Percentiles rank a stretch among this genome's conserved stretches.
Conservation (phyloP, 2,113 vertebrate genomes). For the Mus spicilegus region DNA sequence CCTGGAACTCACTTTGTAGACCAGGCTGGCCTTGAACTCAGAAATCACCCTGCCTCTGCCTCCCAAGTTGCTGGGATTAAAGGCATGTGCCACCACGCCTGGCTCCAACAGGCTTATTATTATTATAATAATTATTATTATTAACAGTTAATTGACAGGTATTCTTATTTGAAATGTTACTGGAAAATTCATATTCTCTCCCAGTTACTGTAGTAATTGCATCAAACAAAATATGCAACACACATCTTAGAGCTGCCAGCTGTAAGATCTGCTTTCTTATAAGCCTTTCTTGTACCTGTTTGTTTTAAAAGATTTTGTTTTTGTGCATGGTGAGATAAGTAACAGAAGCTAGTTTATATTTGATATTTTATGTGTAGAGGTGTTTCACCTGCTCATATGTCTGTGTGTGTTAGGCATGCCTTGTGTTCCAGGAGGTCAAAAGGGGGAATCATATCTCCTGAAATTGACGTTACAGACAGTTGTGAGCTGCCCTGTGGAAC, state of each 20-base stretch:
- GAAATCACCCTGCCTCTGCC: too few species aligned
- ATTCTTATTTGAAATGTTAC: constrained; percentile 25
- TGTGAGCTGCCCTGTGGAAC: not conserved
- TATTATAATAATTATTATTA: not conserved
- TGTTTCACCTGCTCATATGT: not conserved
- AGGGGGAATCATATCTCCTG: not conserved
- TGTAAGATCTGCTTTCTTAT: not conserved
- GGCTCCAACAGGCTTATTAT: not conserved
- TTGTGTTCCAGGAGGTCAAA: not conserved
- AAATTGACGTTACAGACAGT: not conserved
- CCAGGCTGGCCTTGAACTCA: too few species aligned
- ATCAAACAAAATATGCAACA: not conserved
- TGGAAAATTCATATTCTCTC: not conserved
- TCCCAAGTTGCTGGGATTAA: too few species aligned
- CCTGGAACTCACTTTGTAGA: too few species aligned
- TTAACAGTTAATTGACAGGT: not conserved
- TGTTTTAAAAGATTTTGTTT: constrained; percentile 30
- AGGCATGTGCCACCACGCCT: too few species aligned
- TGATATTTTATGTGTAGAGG: not conserved
- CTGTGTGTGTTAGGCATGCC: not conserved
- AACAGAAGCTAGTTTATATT: not conserved
- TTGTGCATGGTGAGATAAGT: not conserved
- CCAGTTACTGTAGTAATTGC: not conserved
- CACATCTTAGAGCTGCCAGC: not conserved
- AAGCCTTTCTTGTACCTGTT: not conserved